A percentile compares a stretch with the other conserved stretches of the same genome.
Conservation (phyloP, 1,140 invertebrate genomes). For the Armadillidium nasatum region DNA sequence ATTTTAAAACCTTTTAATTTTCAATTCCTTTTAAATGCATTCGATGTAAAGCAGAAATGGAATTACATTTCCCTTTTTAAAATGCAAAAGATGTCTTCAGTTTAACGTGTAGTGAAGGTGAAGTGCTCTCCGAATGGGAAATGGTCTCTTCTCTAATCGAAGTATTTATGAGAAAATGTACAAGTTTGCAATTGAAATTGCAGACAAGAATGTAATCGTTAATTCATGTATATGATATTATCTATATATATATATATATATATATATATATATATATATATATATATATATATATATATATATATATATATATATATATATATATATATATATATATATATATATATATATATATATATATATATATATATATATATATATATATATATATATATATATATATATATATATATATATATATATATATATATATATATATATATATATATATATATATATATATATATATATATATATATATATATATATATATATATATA, state of each 20-base stretch:
- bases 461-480: conserved; percentile 7
- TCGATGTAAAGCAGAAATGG: too few relatives aligned
- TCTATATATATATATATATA: too few relatives aligned
- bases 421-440: conserved; percentile 13
- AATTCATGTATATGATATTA: background rate
- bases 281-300: conserved; percentile 3
- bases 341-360: conserved; percentile 3
- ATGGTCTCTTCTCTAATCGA: too few relatives aligned
- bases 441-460: conserved; percentile 15
- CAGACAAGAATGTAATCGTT: background rate
- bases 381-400: background rate
- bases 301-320: conserved; percentile 3
- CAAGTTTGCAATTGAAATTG: too few relatives aligned
- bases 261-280: conserved; percentile 1
- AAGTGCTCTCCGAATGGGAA: too few relatives aligned
- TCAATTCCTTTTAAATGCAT: too few relatives aligned
- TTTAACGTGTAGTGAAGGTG: too few relatives aligned
- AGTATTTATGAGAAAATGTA: too few relatives aligned
- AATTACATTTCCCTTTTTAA: too few relatives aligned
- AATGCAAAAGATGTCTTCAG: too few relatives aligned
- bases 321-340: conserved; percentile 1
- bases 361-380: conserved; percentile 3
- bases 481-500: conserved; percentile 4
- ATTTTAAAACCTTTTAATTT: background rate
- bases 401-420: background rate